A percentile compares a stretch with the other conserved stretches of the same genome.
phyloP scores from a whole-genome alignment of 1,140 invertebrate species.

The Drosophila albomicans region DNA sequence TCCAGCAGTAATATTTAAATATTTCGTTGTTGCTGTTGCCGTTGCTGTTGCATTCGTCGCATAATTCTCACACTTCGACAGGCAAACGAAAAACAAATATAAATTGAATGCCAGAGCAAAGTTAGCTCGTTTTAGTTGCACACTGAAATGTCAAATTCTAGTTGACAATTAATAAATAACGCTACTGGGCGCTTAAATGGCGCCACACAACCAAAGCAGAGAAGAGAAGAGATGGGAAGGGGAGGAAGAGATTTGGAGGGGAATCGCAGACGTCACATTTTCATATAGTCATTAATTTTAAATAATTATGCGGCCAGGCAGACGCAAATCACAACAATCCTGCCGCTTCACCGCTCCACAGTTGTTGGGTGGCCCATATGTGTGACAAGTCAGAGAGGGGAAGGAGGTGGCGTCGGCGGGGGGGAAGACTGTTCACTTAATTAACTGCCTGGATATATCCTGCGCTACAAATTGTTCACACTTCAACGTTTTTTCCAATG shows the following conservation, averaged over 20 bases:
- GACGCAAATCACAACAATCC: conserved; percentile 72
- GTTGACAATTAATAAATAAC: conserved; percentile 84
- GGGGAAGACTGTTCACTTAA: conserved; percentile 47
- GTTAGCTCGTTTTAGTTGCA: conserved; percentile 39
- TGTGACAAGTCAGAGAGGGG: conserved; percentile 4
- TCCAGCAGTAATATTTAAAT: conserved; percentile 39
- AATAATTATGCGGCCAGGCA: conserved; percentile 71
- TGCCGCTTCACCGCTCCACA: conserved; percentile 8
- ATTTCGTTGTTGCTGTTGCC: conserved; percentile 27
- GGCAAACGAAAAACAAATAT: conserved; percentile 67
- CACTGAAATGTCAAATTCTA: conserved; percentile 83
- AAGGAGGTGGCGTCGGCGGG: too few species aligned
- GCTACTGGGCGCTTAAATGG: conserved; percentile 74
- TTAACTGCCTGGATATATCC: conserved; percentile 68
- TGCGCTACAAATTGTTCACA: conserved; percentile 79
- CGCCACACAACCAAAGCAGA: conserved; percentile 45
- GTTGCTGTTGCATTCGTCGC: conserved; percentile 27
- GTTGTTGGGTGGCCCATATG: conserved; percentile 65
- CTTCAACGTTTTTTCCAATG: conserved; percentile 67
- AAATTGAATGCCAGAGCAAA: conserved; percentile 68
- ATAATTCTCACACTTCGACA: conserved; percentile 83
- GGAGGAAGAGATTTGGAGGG: background rate
- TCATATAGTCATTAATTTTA: conserved; percentile 82
- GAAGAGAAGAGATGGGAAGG: background rate
- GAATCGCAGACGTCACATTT: conserved; percentile 61